Evolutionary conservation across 2,888 invertebrate genomes (phyloP).

Genomic region (Ophion ventricosus): DNA sequence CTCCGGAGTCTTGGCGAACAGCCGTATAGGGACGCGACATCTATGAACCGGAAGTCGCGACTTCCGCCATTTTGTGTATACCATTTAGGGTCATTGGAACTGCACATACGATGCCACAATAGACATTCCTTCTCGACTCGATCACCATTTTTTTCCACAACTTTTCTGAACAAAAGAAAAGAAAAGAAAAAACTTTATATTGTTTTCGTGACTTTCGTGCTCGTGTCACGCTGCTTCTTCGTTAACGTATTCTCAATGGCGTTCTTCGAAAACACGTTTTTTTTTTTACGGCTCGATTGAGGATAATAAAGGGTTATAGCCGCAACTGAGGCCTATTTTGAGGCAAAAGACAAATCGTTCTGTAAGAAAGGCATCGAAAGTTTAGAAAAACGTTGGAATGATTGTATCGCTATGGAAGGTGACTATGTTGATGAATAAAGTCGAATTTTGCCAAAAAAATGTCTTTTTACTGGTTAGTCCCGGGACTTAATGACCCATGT

Average conservation of each 20-base stretch:
- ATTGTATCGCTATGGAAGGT: too few relatives aligned
- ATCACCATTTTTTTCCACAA: not conserved
- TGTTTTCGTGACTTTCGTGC: not conserved
- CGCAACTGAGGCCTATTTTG: too few relatives aligned
- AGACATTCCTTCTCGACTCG: slow-evolving; percentile 6
- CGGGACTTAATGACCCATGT: too few relatives aligned
- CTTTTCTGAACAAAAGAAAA: not conserved
- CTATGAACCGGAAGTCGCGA: slow-evolving; percentile 54
- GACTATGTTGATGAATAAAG: too few relatives aligned
- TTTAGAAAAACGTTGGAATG: too few relatives aligned
- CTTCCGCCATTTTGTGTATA: slow-evolving; percentile 59
- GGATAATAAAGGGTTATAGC: too few relatives aligned
- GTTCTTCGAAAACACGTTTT: not conserved
- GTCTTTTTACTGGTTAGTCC: too few relatives aligned
- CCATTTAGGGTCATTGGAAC: slow-evolving; percentile 37
- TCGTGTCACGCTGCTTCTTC: not conserved
- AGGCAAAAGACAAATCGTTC: too few relatives aligned
- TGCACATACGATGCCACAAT: slow-evolving; percentile 10
- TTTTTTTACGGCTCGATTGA: not conserved
- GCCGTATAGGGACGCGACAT: slow-evolving; percentile 44
- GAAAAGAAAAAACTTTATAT: not conserved
- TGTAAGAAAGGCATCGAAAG: too few relatives aligned
- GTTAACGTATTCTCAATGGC: not conserved
- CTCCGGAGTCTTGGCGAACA: slow-evolving; percentile 33
- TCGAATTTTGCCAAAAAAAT: too few relatives aligned